phyloP scores from a whole-genome alignment of 1,140 invertebrate species.

The Bathynomus jamesi region DNA sequence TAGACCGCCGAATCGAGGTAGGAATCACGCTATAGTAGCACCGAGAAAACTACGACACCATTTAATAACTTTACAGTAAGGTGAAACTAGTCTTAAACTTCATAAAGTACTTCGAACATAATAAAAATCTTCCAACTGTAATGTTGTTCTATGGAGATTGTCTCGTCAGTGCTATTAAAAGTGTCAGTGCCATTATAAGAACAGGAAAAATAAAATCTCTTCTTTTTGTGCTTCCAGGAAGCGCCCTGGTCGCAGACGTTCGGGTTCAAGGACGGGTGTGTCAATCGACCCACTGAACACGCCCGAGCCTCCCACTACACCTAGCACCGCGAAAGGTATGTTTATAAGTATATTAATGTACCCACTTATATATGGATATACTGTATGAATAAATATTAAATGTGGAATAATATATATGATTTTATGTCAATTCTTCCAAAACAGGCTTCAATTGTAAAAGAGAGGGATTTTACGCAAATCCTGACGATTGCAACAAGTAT shows the following conservation, averaged over 20 bases:
- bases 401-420: background rate
- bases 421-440: constrained; percentile 27
- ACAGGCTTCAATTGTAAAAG: constrained; percentile 82
- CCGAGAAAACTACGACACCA: too few relatives aligned
- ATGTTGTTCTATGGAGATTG: too few relatives aligned
- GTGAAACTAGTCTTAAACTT: too few relatives aligned
- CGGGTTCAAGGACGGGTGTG: constrained; percentile 16
- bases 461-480: constrained; percentile 89
- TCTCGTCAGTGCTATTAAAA: too few relatives aligned
- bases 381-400: background rate
- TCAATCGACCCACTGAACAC: constrained; percentile 50
- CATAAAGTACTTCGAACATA: too few relatives aligned
- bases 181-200: too few relatives aligned
- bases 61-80: too few relatives aligned
- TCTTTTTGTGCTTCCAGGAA: background rate
- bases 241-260: background rate
- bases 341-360: constrained; percentile 6
- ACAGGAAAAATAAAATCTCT: too few relatives aligned
- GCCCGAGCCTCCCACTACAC: constrained; percentile 78
- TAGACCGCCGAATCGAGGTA: too few relatives aligned
- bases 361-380: background rate
- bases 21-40: too few relatives aligned
- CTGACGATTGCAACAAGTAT: constrained; percentile 86
- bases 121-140: too few relatives aligned
- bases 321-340: constrained; percentile 71